Evolutionary conservation across 37 sponge, comb jelly and placozoan genomes (phyloP), one percentile per base, ranked within the genome.

Genomic region (Haliclona indistincta): DNA sequence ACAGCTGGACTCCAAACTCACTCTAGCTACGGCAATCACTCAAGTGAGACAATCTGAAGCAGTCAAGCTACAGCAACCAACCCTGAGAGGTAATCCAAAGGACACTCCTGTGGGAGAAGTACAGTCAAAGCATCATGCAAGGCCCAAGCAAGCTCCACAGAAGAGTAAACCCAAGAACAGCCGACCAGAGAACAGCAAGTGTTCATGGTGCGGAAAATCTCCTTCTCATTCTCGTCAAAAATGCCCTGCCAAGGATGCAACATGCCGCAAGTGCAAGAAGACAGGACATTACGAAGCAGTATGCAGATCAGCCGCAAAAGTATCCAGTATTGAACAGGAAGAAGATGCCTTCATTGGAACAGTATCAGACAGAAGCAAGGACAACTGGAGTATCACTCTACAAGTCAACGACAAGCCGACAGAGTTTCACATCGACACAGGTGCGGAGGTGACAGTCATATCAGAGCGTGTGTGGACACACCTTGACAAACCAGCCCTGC

Each of bases 401-500:
- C 38, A 22, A 2, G 40, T 77, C 29, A 77, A 66, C 17, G 41
- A 40, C 3, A 4, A 17, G 22, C 56, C 58, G 28, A 47, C 40
- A 2, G 47, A 74, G 3, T 74, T 60, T 55, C 30, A 74, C 3
- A 61, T 60, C 15, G 75, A 60, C 34, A 74, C 75, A 22, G 75
- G 75, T 8, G 75, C 75, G 2, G 63, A 74, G 15, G 75, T 74
- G 2, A 74, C 26, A 3, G 63, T 74, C 2, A 61, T 74, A 20
- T 26, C 43, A n/a, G 63, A 74, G 25, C 44, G 10, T 2, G 38
- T 19, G 5, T 41, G n/a, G 45, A 4, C 58, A 44, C 5, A 38
- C 3, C 33, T 38, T 41, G 45, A 33, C 13, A 19, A 30, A 7
- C 63, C 45, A 26, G 2, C 63, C 5, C 63, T 74, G 63, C 3